A percentile compares a stretch with the other conserved stretches of the same genome.
These are phyloP conservation scores for Digitonthophagus gazella DNA, from an alignment of 2,888 invertebrate genomes.

Conservation along the genomic window DNA sequence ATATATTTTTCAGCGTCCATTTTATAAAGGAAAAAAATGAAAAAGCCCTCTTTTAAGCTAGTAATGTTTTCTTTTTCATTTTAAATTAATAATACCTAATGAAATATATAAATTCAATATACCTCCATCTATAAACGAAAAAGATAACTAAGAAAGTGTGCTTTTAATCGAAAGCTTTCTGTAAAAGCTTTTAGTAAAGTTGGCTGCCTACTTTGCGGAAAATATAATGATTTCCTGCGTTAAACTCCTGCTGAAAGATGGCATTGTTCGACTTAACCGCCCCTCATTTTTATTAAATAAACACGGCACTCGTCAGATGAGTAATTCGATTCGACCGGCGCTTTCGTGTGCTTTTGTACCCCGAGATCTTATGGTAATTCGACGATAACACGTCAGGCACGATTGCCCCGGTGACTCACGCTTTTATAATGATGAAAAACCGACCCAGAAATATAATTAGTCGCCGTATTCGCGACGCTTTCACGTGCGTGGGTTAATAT, in stretches of 20 bases:
- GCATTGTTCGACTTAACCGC: background rate
- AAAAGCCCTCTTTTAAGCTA: no score
- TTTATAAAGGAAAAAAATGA: no score
- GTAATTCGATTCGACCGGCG: background rate
- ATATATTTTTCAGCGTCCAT: no score
- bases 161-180: background rate
- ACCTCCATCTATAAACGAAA: background rate
- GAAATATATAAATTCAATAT: background rate
- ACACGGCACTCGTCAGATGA: no score
- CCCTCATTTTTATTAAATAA: background rate
- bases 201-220: background rate
- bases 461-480: background rate
- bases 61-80: no score
- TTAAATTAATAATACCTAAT: no score
- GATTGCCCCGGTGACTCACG: background rate
- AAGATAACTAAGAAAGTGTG: background rate
- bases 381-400: background rate
- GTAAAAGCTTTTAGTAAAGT: background rate
- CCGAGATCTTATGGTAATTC: background rate
- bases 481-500: background rate
- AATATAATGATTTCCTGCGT: background rate
- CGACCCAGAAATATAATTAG: background rate
- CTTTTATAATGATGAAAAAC: background rate
- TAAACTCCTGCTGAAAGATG: background rate
- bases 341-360: background rate